Conservation (phyloP, 1,140 invertebrate genomes). For the Diorhabda carinulata region DNA sequence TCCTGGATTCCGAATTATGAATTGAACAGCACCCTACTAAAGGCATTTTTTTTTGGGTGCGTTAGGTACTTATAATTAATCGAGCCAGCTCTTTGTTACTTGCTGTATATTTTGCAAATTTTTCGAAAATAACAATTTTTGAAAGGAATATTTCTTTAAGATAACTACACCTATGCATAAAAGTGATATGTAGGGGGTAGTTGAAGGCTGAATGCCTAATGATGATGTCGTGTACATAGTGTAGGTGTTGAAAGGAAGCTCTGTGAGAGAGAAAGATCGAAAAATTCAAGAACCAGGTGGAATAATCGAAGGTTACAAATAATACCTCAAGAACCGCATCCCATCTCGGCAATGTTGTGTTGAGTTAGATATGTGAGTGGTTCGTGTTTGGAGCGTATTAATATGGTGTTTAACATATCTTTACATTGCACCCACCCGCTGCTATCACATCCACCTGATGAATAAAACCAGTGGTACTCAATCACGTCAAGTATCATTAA, state of each 20-base stretch:
- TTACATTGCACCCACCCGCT: constrained; percentile 25
- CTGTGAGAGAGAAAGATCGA: not conserved
- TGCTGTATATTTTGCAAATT: too few relatives aligned
- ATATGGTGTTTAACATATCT: constrained; percentile 29
- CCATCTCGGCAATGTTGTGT: not conserved
- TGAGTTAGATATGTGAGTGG: constrained; percentile 25
- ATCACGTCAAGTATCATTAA: not conserved
- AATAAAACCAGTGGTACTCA: constrained; percentile 25
- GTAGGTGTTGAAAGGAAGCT: constrained; percentile 25
- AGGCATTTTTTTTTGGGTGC: too few relatives aligned
- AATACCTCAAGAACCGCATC: not conserved
- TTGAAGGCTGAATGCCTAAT: constrained; percentile 13
- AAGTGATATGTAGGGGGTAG: constrained; percentile 3
- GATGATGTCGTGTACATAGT: constrained; percentile 22
- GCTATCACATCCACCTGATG: constrained; percentile 29
- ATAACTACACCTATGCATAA: too few relatives aligned
- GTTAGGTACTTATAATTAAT: too few relatives aligned
- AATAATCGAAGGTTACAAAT: constrained; percentile 17
- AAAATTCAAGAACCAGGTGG: constrained; percentile 19
- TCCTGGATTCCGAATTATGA: too few relatives aligned
- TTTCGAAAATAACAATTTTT: too few relatives aligned
- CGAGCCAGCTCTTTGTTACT: too few relatives aligned
- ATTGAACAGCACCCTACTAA: too few relatives aligned
- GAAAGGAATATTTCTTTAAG: too few relatives aligned
- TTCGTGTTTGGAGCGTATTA: constrained; percentile 31